These are phyloP conservation scores for Rotaria sp. DNA, from an alignment of 2,888 invertebrate genomes.

Conservation along the genomic window DNA sequence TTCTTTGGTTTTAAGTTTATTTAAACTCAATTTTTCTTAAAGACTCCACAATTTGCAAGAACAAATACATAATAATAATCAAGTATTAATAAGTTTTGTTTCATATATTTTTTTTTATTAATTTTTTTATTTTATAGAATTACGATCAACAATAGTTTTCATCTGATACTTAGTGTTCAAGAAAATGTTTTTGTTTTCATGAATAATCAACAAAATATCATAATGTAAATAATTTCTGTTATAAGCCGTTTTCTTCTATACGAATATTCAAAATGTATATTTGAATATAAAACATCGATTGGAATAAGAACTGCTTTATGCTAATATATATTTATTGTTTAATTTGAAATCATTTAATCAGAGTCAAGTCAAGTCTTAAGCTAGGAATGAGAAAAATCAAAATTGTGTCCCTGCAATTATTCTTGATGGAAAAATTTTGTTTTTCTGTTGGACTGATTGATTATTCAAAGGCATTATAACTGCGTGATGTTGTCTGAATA, in stretches of 20 bases:
- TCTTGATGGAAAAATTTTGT: background rate
- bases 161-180: background rate
- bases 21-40: background rate
- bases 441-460: background rate
- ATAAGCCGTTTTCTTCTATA: too few relatives aligned
- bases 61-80: background rate
- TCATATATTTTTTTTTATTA: background rate
- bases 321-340: too few relatives aligned
- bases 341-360: too few relatives aligned
- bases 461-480: background rate
- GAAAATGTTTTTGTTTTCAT: too few relatives aligned
- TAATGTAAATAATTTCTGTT: too few relatives aligned
- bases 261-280: too few relatives aligned
- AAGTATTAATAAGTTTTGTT: background rate
- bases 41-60: background rate
- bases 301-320: too few relatives aligned
- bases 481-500: background rate
- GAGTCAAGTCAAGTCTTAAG: too few relatives aligned
- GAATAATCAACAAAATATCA: too few relatives aligned
- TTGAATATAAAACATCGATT: too few relatives aligned
- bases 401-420: background rate
- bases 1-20: background rate
- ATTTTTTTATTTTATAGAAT: background rate
- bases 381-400: background rate
- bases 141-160: background rate